These are phyloP conservation scores for Drosophila sechellia DNA, from an alignment of 1,140 invertebrate species.

Conservation along the genomic window DNA sequence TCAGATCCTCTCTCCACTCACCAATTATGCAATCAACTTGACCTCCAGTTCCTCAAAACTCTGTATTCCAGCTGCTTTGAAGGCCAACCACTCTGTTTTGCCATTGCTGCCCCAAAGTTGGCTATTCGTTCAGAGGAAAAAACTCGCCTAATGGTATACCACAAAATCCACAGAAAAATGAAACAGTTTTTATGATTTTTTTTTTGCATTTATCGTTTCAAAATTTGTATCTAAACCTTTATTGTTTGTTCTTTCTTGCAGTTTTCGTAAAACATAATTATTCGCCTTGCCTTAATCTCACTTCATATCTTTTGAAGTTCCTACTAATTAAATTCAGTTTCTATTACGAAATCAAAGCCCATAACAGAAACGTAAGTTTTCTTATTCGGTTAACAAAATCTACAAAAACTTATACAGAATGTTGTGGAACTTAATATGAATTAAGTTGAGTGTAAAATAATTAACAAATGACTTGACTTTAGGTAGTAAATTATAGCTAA, in stretches of 20 bases:
- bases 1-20: conserved; percentile 12
- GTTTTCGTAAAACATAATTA: conserved; percentile 71
- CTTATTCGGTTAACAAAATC: conserved; percentile 32
- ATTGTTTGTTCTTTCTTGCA: conserved; percentile 78
- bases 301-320: conserved; percentile 31
- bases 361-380: conserved; percentile 27
- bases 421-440: conserved; percentile 32
- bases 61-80: conserved; percentile 23
- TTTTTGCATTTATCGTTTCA: conserved; percentile 83
- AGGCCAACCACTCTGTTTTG: conserved; percentile 15
- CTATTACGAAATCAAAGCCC: conserved; percentile 20
- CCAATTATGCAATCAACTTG: conserved; percentile 41
- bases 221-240: conserved; percentile 84
- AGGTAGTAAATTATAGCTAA: conserved; percentile 52
- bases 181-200: conserved; percentile 18
- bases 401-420: conserved; percentile 38
- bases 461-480: conserved; percentile 41
- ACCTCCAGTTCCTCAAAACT: conserved; percentile 18
- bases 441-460: conserved; percentile 38
- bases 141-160: conserved; percentile 8
- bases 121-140: neutral
- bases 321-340: conserved; percentile 34
- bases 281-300: conserved; percentile 27
- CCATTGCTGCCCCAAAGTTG: conserved; percentile 1
- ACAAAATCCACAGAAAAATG: neutral